Evolutionary conservation across 2,888 invertebrate genomes (phyloP).

Genomic region (Laspeyria flexula): DNA sequence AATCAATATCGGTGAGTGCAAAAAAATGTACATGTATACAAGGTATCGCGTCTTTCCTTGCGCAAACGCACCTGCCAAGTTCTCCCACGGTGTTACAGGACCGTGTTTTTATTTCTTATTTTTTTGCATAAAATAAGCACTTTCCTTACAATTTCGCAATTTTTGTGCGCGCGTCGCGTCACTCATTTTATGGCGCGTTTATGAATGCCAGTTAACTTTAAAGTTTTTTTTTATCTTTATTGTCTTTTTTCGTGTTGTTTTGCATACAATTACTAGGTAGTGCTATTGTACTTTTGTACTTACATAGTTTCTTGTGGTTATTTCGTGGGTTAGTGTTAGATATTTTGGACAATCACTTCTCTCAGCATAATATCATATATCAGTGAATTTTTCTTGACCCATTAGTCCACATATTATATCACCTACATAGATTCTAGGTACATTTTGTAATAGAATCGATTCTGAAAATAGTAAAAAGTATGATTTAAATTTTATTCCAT

Average conservation of each 20-base stretch:
- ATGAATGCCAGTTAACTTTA: constrained; percentile 38
- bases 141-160: constrained; percentile 80
- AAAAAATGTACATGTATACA: constrained; percentile 52
- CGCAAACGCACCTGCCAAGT: constrained; percentile 71
- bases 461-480: too few relatives aligned
- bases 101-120: constrained; percentile 55
- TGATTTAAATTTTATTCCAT: too few relatives aligned
- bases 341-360: too few relatives aligned
- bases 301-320: too few relatives aligned
- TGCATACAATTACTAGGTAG: too few relatives aligned
- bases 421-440: too few relatives aligned
- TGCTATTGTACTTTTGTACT: too few relatives aligned
- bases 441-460: too few relatives aligned
- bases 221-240: constrained; percentile 26
- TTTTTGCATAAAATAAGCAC: constrained; percentile 76
- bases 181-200: constrained; percentile 55
- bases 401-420: too few relatives aligned
- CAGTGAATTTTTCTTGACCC: too few relatives aligned
- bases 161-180: constrained; percentile 62
- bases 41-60: constrained; percentile 51
- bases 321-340: too few relatives aligned
- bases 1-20: constrained; percentile 70
- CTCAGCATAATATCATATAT: too few relatives aligned
- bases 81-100: constrained; percentile 79
- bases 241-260: constrained; percentile 11